phyloP scores from a whole-genome alignment of 2,797 vertebrate species.

The Cheirogaleus major region DNA sequence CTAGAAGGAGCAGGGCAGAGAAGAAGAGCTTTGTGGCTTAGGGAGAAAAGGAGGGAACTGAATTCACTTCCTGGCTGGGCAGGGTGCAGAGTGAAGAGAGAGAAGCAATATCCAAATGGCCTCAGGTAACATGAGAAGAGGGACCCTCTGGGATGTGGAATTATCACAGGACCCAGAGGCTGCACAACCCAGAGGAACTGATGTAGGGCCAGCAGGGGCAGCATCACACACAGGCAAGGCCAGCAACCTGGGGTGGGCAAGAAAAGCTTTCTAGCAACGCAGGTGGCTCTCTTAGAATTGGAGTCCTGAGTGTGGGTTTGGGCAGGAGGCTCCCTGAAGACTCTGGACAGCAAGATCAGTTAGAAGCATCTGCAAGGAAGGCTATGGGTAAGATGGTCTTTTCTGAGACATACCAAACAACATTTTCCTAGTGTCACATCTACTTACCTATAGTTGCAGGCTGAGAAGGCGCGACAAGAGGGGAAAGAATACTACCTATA shows the following conservation, averaged over 20 bases:
- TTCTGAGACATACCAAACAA: neutral
- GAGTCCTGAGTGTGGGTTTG: too few species aligned
- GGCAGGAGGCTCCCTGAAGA: neutral
- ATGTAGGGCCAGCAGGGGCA: neutral
- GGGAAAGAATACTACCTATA: neutral
- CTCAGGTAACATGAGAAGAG: neutral
- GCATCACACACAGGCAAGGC: neutral
- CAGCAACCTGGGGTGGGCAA: neutral
- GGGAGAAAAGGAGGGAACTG: neutral
- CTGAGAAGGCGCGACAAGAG: neutral
- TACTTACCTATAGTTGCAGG: neutral
- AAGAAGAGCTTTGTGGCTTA: neutral
- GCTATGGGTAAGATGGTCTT: neutral
- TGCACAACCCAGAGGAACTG: neutral
- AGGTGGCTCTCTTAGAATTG: neutral
- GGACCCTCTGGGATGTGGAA: neutral
- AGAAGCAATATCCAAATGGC: neutral
- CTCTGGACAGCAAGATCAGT: neutral
- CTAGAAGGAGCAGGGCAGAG: neutral
- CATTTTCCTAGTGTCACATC: neutral
- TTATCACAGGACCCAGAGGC: neutral
- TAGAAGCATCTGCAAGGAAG: neutral
- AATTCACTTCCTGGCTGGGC: neutral
- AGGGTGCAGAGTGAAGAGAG: neutral
- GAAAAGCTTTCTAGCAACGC: neutral